Evolutionary conservation across 2,797 vertebrate species (phyloP), one percentile per base, ranked within the genome.

Genomic region (Sitta carolinensis): DNA sequence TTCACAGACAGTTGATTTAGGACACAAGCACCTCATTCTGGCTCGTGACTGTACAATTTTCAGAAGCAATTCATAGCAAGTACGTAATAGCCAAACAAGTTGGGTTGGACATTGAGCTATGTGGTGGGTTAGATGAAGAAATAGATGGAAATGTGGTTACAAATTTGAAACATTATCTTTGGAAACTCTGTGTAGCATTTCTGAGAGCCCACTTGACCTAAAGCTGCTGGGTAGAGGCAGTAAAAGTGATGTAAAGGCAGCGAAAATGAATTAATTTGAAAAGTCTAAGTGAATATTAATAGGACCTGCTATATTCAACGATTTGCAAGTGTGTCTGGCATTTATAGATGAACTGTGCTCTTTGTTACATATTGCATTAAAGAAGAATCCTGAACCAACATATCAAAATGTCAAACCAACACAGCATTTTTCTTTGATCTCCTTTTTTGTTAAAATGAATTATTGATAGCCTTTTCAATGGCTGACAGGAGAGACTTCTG

Each of bases 391-490:
- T 59, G 89, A 92, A 85, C 78, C 76, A 89, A 92, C 94, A 81
- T 77, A 94, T 86, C 95, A 89, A 90, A 95, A 89, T 95, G 91
- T 92, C 89, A 95, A 55, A 85, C 66, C 87, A 94, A 92, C 27
- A 51, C 68, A 63, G 45, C 73, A 43, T 93, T 96, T 96, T 86
- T 30, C 70, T 88, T 86, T 96, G 88, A 92, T 84, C 30, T 91
- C 58, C 83, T 87, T 86, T 97, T 96, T 95, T 93, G 89, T 88
- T 87, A 80, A 82, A 88, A 95, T 96, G 63, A 96, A 96, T 97
- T 95, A 97, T 96, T 97, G 77, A 95, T 92, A 89, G 23, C 26
- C 14, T 84, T 93, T 95, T 91, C 72, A 8, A 18, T 95, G 76
- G 82, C 83, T 93, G 79, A 84, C 84, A 87, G 84, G 85, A 95